A percentile compares a stretch with the other conserved stretches of the same genome.
These are phyloP conservation scores for Sylvicapra grimmia DNA, from an alignment of 2,113 vertebrate genomes.

Conservation along the genomic window DNA sequence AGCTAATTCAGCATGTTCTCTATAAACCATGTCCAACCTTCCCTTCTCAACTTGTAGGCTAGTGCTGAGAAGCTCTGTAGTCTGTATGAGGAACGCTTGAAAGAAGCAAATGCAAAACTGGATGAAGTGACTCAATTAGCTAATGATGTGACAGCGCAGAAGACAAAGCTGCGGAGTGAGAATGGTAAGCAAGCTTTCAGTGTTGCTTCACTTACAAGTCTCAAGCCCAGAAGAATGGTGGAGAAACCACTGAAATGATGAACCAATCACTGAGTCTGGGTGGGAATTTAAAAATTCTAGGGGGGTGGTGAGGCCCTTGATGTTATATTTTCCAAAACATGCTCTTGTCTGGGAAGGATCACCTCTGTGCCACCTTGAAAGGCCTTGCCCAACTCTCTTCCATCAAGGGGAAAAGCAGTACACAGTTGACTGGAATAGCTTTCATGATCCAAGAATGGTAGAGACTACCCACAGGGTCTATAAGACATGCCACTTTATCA, in stretches of 20 bases:
- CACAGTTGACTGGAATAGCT: neutral
- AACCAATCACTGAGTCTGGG: neutral
- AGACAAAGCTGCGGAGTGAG: slow-evolving; percentile 82
- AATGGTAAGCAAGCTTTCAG: slow-evolving; percentile 73
- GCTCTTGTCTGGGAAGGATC: neutral
- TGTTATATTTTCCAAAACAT: neutral
- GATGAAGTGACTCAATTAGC: slow-evolving; percentile 85
- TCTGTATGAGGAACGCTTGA: slow-evolving; percentile 85
- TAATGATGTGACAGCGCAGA: slow-evolving; percentile 83
- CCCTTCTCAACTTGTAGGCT: slow-evolving; percentile 57
- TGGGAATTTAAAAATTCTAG: neutral
- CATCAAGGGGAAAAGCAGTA: neutral
- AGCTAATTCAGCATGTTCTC: neutral
- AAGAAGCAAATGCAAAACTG: slow-evolving; percentile 82
- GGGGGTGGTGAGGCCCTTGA: neutral
- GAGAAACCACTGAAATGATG: neutral
- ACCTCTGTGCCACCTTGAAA: neutral
- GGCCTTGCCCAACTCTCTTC: neutral
- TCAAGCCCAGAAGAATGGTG: neutral
- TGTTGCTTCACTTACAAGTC: neutral
- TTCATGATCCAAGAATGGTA: neutral
- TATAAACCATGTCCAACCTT: neutral
- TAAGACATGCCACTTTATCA: neutral
- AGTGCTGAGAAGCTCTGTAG: slow-evolving; percentile 83
- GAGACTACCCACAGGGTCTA: neutral